A percentile compares a stretch with the other conserved stretches of the same genome.
phyloP scores from a whole-genome alignment of 2,797 vertebrate genomes.

The Vireo griseus region DNA sequence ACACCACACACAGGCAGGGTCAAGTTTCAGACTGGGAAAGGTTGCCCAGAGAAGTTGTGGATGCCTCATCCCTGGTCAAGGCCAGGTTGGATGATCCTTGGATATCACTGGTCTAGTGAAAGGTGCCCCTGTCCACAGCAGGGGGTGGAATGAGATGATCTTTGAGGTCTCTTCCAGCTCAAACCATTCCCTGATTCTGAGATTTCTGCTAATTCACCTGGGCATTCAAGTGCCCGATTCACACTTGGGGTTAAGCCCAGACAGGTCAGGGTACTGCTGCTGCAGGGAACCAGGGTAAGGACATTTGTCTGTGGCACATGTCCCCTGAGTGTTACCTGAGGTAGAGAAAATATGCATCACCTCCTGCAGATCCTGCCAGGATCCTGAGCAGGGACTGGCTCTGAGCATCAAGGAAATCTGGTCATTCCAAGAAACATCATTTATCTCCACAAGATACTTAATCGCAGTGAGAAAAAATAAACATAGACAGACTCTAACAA shows the following conservation, averaged over 20 bases:
- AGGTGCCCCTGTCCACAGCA: neutral
- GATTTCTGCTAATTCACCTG: neutral
- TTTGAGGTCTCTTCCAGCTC: neutral
- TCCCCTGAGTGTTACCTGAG: neutral
- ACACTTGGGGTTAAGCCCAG: neutral
- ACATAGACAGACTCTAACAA: neutral
- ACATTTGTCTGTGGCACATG: rapidly evolving
- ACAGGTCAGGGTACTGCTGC: neutral
- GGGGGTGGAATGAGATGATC: neutral
- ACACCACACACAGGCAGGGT: neutral
- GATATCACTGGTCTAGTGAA: neutral
- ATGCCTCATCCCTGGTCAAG: neutral
- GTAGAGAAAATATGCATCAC: neutral
- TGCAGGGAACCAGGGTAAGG: neutral
- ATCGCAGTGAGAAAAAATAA: neutral
- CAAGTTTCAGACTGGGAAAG: neutral
- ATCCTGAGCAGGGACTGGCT: neutral
- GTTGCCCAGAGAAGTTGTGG: neutral
- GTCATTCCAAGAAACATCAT: neutral
- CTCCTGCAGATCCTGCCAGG: neutral
- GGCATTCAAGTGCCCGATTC: neutral
- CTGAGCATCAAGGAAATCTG: neutral
- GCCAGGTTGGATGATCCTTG: neutral
- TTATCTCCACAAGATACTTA: neutral
- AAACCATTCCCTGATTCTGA: neutral